A percentile compares a stretch with the other conserved stretches of the same genome.
phyloP scores from a whole-genome alignment of 2,797 vertebrate species.

The Tapirus indicus region DNA sequence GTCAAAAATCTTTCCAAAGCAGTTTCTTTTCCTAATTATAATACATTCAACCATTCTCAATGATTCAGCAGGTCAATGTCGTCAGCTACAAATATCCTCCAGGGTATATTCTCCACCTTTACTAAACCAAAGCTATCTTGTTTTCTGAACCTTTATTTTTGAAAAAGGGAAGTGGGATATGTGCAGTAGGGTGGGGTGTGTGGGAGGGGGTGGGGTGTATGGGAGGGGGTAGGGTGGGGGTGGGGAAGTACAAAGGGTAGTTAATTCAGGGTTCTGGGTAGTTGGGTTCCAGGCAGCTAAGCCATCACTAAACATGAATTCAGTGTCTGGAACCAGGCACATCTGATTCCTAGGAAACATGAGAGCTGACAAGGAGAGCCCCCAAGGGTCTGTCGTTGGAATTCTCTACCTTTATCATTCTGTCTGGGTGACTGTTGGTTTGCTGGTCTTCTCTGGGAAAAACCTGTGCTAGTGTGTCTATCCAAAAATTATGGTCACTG shows the following conservation, averaged over 20 bases:
- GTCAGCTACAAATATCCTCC: constrained; percentile 39
- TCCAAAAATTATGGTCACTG: neutral
- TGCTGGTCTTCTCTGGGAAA: neutral
- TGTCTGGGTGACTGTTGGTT: neutral
- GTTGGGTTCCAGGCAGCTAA: constrained; percentile 54
- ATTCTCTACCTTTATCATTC: neutral
- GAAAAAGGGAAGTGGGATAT: constrained; percentile 74
- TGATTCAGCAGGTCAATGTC: constrained; percentile 66
- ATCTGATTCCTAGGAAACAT: neutral
- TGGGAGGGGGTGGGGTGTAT: neutral
- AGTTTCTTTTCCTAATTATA: constrained; percentile 54
- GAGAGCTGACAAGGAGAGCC: neutral
- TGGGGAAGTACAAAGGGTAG: neutral
- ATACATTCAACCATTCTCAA: constrained; percentile 46
- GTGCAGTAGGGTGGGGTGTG: constrained; percentile 47
- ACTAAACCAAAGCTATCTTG: constrained; percentile 65
- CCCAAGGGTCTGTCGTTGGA: neutral
- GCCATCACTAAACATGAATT: constrained; percentile 25
- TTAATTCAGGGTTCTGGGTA: constrained; percentile 61
- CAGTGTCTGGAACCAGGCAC: neutral
- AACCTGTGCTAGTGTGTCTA: neutral
- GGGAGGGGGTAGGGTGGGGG: neutral
- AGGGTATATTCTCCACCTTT: neutral
- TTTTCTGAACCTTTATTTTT: constrained; percentile 75
- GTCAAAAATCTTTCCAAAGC: constrained; percentile 54